phyloP scores from a whole-genome alignment of 2,888 invertebrate species.

The Andrena dorsata region DNA sequence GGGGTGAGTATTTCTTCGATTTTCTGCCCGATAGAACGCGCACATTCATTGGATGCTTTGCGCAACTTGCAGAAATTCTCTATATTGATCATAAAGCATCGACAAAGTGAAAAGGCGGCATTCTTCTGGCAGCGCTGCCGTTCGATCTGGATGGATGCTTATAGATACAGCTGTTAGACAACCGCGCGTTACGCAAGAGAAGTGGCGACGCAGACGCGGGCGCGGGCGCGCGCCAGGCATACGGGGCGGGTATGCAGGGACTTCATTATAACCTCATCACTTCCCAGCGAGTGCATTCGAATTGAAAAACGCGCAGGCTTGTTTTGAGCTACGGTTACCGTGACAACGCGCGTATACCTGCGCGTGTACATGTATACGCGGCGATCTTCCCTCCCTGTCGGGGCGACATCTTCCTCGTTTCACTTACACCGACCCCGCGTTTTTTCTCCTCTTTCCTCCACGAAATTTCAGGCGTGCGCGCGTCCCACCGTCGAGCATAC shows the following conservation, averaged over 20 bases:
- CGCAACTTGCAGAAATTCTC: conserved; percentile 14
- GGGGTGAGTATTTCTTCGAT: conserved; percentile 4
- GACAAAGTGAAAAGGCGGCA: conserved; percentile 12
- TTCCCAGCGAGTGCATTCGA: conserved; percentile 75
- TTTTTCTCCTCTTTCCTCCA: conserved; percentile 53
- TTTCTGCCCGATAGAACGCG: conserved; percentile 6
- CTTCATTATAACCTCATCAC: conserved; percentile 76
- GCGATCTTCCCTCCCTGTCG: conserved; percentile 31
- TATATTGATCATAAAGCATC: conserved; percentile 16
- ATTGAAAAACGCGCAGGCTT: conserved; percentile 77
- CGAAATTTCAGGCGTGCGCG: conserved; percentile 52
- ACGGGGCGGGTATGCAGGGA: conserved; percentile 55
- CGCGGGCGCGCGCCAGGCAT: conserved; percentile 18
- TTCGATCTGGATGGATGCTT: not conserved
- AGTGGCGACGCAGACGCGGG: conserved; percentile 26
- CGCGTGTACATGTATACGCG: conserved; percentile 14
- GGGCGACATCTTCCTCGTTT: conserved; percentile 46
- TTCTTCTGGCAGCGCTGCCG: not conserved
- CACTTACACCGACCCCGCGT: conserved; percentile 22
- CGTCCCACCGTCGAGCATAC: conserved; percentile 58
- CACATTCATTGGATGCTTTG: conserved; percentile 28
- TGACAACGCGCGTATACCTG: conserved; percentile 72
- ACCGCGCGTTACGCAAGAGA: conserved; percentile 67
- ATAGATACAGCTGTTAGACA: conserved; percentile 33
- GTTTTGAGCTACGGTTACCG: conserved; percentile 77